Conservation (phyloP, 1,140 invertebrate genomes). For the Calosoma granatense region DNA sequence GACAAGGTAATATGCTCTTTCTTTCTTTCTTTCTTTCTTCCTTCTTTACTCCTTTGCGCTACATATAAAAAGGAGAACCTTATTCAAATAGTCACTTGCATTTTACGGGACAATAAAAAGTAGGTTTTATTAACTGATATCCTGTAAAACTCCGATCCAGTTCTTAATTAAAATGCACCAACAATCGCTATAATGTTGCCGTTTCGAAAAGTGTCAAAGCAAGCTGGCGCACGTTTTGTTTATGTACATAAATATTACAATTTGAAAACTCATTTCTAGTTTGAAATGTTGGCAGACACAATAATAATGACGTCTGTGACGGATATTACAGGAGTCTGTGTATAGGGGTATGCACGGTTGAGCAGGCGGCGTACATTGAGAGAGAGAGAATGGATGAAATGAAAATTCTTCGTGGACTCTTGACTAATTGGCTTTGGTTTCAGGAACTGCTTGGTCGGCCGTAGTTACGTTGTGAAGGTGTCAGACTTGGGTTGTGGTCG, state of each 20-base stretch:
- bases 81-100: neutral
- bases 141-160: neutral
- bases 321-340: too few species aligned
- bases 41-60: neutral
- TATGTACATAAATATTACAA: constrained; percentile 8
- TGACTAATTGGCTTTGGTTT: constrained; percentile 23
- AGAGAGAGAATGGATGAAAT: too few species aligned
- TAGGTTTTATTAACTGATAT: neutral
- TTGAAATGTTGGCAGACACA: too few species aligned
- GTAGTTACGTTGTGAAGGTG: constrained; percentile 60
- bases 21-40: too few species aligned
- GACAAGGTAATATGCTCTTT: constrained; percentile 53
- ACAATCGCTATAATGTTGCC: neutral
- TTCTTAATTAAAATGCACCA: neutral
- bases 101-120: neutral
- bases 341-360: neutral
- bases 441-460: constrained; percentile 68
- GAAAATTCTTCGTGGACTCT: too few species aligned
- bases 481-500: constrained; percentile 62
- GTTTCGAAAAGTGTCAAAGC: neutral
- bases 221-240: neutral
- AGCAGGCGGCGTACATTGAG: neutral
- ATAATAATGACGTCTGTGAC: too few species aligned
- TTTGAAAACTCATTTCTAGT: neutral
- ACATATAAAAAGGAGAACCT: too few species aligned